These are phyloP conservation scores for Bryconaethiops microstoma DNA, from an alignment of 2,797 vertebrate genomes.

Conservation along the genomic window DNA sequence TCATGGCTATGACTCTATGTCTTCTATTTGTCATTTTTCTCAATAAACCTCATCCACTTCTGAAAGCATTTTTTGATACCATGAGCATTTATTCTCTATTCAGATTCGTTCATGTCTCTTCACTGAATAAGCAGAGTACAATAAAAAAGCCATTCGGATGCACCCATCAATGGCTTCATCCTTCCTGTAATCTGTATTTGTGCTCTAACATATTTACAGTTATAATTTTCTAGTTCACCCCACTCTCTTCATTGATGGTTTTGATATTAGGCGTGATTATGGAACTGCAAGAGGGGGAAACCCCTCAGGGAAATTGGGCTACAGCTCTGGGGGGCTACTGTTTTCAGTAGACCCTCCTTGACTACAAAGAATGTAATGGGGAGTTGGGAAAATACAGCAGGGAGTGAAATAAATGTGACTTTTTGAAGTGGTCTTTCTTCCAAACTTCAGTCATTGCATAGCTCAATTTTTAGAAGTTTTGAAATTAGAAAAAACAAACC, in stretches of 20 bases:
- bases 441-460: not conserved
- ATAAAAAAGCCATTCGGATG: not conserved
- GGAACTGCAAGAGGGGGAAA: not conserved
- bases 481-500: not conserved
- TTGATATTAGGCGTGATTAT: not conserved
- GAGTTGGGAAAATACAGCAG: not conserved
- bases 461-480: not conserved
- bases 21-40: not conserved
- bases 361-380: not conserved
- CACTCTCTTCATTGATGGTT: not conserved
- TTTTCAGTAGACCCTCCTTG: not conserved
- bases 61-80: not conserved
- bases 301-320: not conserved
- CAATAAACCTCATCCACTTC: not conserved
- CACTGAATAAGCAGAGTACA: not conserved
- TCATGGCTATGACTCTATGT: not conserved
- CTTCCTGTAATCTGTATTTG: not conserved
- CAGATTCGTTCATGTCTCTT: conserved; percentile 6
- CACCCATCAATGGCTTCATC: not conserved
- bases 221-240: conserved; percentile 3
- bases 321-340: not conserved
- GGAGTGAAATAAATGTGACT: not conserved
- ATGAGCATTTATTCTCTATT: not conserved
- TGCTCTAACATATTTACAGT: conserved; percentile 20
- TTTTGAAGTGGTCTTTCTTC: not conserved